Percentiles rank a stretch among this genome's conserved stretches.
Evolutionary conservation across 1,140 invertebrate genomes (phyloP).

Genomic region (Drosophila kanapiae): DNA sequence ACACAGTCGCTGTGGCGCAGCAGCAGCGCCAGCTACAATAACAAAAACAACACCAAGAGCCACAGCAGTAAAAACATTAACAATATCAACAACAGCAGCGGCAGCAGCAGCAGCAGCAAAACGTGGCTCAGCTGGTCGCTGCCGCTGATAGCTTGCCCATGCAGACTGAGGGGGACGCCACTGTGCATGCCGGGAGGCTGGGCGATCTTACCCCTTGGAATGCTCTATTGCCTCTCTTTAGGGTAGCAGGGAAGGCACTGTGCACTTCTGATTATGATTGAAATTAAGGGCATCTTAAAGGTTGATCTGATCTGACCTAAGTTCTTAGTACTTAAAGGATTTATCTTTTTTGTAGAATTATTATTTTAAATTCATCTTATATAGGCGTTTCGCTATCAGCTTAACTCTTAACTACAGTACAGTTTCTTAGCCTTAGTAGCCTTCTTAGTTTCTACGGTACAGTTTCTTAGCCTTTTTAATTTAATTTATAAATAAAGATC

Average conservation of each 20-base stretch:
- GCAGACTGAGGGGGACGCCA: constrained; percentile 11
- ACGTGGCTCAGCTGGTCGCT: constrained; percentile 46
- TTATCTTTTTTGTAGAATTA: background rate
- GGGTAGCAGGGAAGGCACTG: background rate
- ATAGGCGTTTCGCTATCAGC: too few relatives aligned
- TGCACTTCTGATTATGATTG: background rate
- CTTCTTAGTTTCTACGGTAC: too few relatives aligned
- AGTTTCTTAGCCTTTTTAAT: background rate
- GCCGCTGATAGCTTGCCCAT: constrained; percentile 23
- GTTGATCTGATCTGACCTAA: background rate
- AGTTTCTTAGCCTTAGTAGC: background rate
- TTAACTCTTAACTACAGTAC: too few relatives aligned
- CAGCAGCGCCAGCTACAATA: constrained; percentile 8
- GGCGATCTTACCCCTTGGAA: background rate
- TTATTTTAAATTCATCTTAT: too few relatives aligned
- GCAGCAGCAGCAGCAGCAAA: constrained; percentile 18
- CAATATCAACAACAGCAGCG: constrained; percentile 32
- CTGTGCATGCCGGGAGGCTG: constrained; percentile 15
- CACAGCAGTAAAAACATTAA: constrained; percentile 23
- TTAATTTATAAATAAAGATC: background rate
- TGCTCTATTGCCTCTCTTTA: background rate
- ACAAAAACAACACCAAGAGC: constrained; percentile 8
- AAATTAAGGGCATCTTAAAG: background rate
- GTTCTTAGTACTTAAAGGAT: background rate
- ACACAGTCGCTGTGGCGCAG: constrained; percentile 32